These are phyloP conservation scores for Thymelicus lineola DNA, from an alignment of 2,888 invertebrate species.

Conservation along the genomic window DNA sequence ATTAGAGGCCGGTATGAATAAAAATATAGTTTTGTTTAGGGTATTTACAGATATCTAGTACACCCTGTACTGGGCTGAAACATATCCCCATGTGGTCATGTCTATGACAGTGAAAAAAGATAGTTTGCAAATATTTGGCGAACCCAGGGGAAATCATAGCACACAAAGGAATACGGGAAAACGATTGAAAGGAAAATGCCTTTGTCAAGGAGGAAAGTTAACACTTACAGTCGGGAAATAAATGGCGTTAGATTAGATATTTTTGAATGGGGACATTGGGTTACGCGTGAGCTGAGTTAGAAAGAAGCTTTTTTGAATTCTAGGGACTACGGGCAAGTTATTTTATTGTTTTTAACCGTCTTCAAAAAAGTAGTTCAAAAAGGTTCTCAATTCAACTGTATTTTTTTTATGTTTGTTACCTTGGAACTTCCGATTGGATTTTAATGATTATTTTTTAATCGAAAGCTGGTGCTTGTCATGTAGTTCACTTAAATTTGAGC, in stretches of 20 bases:
- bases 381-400: too few species aligned
- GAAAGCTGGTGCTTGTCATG: too few species aligned
- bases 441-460: too few species aligned
- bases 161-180: conserved; percentile 4
- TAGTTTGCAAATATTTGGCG: not conserved
- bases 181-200: conserved; percentile 5
- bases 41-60: too few species aligned
- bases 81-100: not conserved
- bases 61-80: not conserved
- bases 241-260: conserved; percentile 4
- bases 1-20: not conserved
- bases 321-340: not conserved
- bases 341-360: not conserved
- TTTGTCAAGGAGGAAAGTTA: conserved; percentile 7
- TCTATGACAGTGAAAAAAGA: not conserved
- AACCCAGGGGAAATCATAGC: not conserved
- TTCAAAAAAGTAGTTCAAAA: too few species aligned
- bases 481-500: too few species aligned
- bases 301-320: not conserved
- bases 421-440: too few species aligned
- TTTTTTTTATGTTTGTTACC: too few species aligned
- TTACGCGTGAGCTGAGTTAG: not conserved
- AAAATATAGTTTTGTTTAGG: too few species aligned
- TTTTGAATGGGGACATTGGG: not conserved
- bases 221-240: conserved; percentile 8